Base-by-base conservation (phyloP, 2,113 vertebrate genomes). In the Rhegmatorhina hoffmannsi region DNA sequence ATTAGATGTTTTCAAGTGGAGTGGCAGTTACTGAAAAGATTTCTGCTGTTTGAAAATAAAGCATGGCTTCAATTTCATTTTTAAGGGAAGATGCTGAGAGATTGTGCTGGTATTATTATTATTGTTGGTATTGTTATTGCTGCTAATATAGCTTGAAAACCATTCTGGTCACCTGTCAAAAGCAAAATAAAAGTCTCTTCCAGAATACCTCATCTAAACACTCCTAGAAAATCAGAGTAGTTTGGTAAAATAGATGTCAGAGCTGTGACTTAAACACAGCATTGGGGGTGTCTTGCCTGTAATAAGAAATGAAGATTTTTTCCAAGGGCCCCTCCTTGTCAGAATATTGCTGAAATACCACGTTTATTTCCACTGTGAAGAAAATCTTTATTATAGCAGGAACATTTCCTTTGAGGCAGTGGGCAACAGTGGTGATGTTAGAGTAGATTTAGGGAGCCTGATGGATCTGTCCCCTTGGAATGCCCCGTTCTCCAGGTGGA, bases 401-500 rank as follows among this genome's bases (percentile, higher is more conserved):
- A 63, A 17, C 10, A 2, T 43, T 60, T 69, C 1, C 4, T 1
- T 11, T 63, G 46, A 73, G 33, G 11, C 8, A 58, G 38, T 33
- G 55, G 55, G 29, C 25, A 36, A 2, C 1, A 7, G 11, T 43
- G 33, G 7, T 47, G 50, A 44, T 43, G 7, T n/a, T 59, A 10
- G 64, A 67, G 44, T 10, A 40, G 72, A 21, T 9, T 50, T 46
- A 10, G 23, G 58, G 46, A 92, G 16, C 13, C 11, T 40, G 25
- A 12, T 0, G 1, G 36, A 0, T 8, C 0, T 16, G 6, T 49
- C 2, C 21, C 52, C 25, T 62, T 34, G 4, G 28, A 70, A 66
- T 9, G 31, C 25, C 1, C 28, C 2, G 0, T 38, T 78, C 26
- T 72, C 31, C 19, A 2, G 1, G 9, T 29, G 62, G 40, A n/a